phyloP scores from a whole-genome alignment of 2,888 invertebrate genomes.

The Xanthorhoe designata region DNA sequence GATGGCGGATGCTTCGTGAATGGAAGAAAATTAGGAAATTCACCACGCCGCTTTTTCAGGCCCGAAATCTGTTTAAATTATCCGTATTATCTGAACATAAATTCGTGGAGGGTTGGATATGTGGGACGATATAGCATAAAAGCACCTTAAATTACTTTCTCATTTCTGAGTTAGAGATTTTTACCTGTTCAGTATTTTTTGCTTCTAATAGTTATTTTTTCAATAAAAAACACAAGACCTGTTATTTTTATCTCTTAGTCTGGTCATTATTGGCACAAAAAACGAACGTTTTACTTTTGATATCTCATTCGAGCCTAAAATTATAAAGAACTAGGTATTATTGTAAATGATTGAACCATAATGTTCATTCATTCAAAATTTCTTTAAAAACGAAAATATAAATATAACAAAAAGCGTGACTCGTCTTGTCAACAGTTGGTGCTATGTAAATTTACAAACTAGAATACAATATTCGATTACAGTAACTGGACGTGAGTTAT shows the following conservation, averaged over 20 bases:
- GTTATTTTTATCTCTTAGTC: background rate
- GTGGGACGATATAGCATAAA: conserved; percentile 31
- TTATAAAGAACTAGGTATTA: too few species aligned
- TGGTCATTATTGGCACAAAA: too few species aligned
- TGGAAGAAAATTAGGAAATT: conserved; percentile 82
- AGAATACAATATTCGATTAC: background rate
- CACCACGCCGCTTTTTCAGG: conserved; percentile 72
- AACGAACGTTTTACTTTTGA: too few species aligned
- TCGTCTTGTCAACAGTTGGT: too few species aligned
- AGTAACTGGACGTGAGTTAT: background rate
- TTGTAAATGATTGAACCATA: too few species aligned
- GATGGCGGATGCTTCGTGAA: conserved; percentile 82
- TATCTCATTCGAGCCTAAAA: too few species aligned
- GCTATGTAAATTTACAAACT: too few species aligned
- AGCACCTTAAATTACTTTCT: conserved; percentile 18
- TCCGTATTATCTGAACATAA: conserved; percentile 66
- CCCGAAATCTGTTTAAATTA: conserved; percentile 73
- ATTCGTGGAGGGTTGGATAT: conserved; percentile 47
- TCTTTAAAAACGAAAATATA: too few species aligned
- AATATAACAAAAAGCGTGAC: too few species aligned
- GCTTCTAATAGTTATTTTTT: background rate
- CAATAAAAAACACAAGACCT: background rate
- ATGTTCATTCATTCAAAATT: too few species aligned
- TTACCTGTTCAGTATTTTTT: background rate
- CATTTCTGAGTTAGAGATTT: conserved; percentile 8